Base-by-base conservation (phyloP, 2,888 invertebrate species). In the Euplexia lucipara region DNA sequence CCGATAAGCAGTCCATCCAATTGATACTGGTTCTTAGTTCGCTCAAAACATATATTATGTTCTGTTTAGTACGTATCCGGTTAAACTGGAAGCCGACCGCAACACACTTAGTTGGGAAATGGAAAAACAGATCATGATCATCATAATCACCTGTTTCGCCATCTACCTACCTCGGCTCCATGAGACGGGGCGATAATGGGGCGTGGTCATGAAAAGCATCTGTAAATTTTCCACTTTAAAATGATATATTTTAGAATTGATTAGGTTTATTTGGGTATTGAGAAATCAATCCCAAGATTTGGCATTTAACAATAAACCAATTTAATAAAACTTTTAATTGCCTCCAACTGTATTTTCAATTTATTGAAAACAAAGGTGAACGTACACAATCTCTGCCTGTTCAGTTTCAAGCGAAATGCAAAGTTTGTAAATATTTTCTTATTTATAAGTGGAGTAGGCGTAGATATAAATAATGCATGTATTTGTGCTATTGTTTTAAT, bases 361-460 rank as follows among this genome's bases (percentile, higher is more conserved):
- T 58, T n/a, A n/a, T n/a, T n/a, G 26, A 56, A 64, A 64, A 47
- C 37, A 51, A n/a, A 56, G 70, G 59, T 53, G 26, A 41, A 30
- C n/a, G 18, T 39, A 49, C 57, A 61, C 37, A 39, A 52, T 41
- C 34, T 60, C 20, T 58, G 16, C 32, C 56, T 56, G 57, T 61
- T 73, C 49, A 41, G 41, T 58, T 78, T 73, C 53, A 58, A 74
- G 68, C 56, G 58, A 42, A 73, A 34, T 20, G 59, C 32, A 42
- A 66, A 66, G 57, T 67, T 78, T 67, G 74, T 75, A 75, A 78
- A 78, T 78, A 75, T 67, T 56, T 52, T 62, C 58, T 74, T 74
- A 75, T 78, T 78, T 78, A 74, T 61, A 67, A 59, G 30, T 47
- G 20, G 37, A 35, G 68, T 67, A 48, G 61, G 52, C 57, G 74